A percentile compares a stretch with the other conserved stretches of the same genome.
These are phyloP conservation scores for Latrodectus geometricus DNA, from an alignment of 1,140 invertebrate genomes.

Conservation along the genomic window DNA sequence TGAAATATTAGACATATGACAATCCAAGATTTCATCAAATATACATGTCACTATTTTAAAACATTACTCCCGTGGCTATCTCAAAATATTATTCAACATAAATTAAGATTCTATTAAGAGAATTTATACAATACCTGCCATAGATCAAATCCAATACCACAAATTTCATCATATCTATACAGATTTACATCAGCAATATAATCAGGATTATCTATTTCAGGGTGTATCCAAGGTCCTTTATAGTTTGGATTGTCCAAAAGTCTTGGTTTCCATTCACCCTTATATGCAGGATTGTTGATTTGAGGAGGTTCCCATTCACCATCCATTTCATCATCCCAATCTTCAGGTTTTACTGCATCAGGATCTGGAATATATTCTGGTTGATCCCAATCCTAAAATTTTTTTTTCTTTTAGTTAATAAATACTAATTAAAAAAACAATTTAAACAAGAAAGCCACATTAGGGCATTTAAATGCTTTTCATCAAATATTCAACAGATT, in stretches of 20 bases:
- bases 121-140: conserved; percentile 76
- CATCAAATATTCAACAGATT: background rate
- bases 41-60: too few species aligned
- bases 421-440: too few species aligned
- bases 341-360: conserved; percentile 96
- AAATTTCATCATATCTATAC: conserved; percentile 90
- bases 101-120: too few species aligned
- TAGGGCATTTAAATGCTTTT: too few species aligned
- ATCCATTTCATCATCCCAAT: conserved; percentile 99
- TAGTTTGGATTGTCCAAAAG: conserved; percentile 97
- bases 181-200: conserved; percentile 84
- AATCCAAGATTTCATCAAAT: too few species aligned
- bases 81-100: too few species aligned
- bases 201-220: conserved; percentile 99
- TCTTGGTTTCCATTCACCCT: conserved; percentile 89
- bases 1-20: too few species aligned
- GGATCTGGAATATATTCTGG: conserved; percentile 98
- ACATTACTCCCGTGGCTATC: too few species aligned
- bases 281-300: conserved; percentile 80
- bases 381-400: conserved; percentile 81
- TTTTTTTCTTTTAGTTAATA: too few species aligned
- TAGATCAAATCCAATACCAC: conserved; percentile 93
- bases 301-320: conserved; percentile 95
- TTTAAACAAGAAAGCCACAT: too few species aligned
- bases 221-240: conserved; percentile 96